These are phyloP conservation scores for Philopotamus ludificatus DNA, from an alignment of 1,140 invertebrate genomes.

Conservation along the genomic window DNA sequence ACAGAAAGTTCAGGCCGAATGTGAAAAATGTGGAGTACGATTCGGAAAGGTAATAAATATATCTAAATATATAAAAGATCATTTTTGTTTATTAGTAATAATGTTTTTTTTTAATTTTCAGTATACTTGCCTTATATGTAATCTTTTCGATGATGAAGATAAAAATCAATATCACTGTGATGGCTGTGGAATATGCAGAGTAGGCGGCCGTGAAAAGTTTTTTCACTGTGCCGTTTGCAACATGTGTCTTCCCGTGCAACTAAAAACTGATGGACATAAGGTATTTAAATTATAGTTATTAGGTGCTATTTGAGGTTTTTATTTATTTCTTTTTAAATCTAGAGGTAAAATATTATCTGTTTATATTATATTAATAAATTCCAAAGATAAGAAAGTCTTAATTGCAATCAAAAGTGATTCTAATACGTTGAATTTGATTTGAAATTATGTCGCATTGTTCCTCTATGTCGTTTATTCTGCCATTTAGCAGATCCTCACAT, in stretches of 20 bases:
- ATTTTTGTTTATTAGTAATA: slow-evolving; percentile 20
- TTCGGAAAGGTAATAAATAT: slow-evolving; percentile 68
- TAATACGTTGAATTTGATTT: too few relatives aligned
- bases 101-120: slow-evolving; percentile 47
- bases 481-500: too few relatives aligned
- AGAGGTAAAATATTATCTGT: too few relatives aligned
- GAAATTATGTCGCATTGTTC: too few relatives aligned
- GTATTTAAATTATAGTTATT: slow-evolving; percentile 55
- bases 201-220: slow-evolving; percentile 81
- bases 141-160: slow-evolving; percentile 86
- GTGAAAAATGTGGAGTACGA: slow-evolving; percentile 69
- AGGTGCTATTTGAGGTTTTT: too few relatives aligned
- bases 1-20: slow-evolving; percentile 76
- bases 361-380: too few relatives aligned
- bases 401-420: too few relatives aligned
- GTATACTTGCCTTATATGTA: slow-evolving; percentile 84
- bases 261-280: slow-evolving; percentile 74
- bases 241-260: slow-evolving; percentile 78
- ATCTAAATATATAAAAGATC: too few relatives aligned
- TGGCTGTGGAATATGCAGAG: slow-evolving; percentile 83
- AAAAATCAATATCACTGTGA: slow-evolving; percentile 88
- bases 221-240: slow-evolving; percentile 87
- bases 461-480: too few relatives aligned
- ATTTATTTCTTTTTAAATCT: too few relatives aligned
- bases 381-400: too few relatives aligned